phyloP scores from a whole-genome alignment of 2,888 invertebrate species.

The Thymelicus lineola region DNA sequence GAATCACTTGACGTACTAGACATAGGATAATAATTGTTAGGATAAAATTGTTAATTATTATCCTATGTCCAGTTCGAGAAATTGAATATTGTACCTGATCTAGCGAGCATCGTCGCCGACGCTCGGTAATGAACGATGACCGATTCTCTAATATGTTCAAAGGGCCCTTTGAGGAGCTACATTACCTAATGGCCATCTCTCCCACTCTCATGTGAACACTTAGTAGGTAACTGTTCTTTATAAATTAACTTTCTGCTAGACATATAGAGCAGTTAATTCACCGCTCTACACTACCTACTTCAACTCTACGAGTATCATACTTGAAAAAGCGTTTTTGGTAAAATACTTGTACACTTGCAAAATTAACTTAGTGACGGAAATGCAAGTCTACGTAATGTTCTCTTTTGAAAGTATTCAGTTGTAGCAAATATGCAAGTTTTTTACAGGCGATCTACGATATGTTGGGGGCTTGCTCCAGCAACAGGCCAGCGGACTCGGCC shows the following conservation, averaged over 20 bases:
- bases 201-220: constrained; percentile 25
- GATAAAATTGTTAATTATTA: not conserved
- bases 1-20: not conserved
- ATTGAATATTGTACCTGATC: not conserved
- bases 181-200: constrained; percentile 14
- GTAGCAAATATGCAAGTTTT: too few species aligned
- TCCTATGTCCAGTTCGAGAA: not conserved
- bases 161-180: constrained; percentile 13
- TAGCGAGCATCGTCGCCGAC: not conserved
- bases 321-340: not conserved
- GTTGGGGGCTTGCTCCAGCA: constrained; percentile 98
- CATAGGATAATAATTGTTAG: too few species aligned
- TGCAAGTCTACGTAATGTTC: not conserved
- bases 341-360: not conserved
- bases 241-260: constrained; percentile 25
- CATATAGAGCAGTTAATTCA: constrained; percentile 11
- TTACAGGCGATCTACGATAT: constrained; percentile 99
- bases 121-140: not conserved
- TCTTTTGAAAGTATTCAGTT: constrained; percentile 49
- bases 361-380: not conserved
- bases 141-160: constrained; percentile 11
- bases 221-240: constrained; percentile 30
- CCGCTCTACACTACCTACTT: constrained; percentile 8
- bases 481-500: constrained; percentile 97
- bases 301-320: not conserved